These are phyloP conservation scores for Drosophila jambulina DNA, from an alignment of 1,140 invertebrate species.

Conservation along the genomic window DNA sequence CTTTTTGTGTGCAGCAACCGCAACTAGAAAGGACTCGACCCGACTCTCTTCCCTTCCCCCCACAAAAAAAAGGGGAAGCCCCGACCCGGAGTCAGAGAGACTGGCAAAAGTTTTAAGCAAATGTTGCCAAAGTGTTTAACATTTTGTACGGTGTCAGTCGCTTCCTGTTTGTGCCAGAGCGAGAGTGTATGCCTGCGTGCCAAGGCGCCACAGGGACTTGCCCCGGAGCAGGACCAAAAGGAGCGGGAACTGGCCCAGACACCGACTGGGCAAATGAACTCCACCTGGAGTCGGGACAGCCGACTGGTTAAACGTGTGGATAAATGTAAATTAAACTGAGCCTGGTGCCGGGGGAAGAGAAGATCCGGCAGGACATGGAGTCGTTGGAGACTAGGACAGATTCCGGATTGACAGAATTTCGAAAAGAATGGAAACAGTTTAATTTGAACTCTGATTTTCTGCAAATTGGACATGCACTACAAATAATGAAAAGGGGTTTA, in stretches of 20 bases:
- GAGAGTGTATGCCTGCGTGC: conserved; percentile 55
- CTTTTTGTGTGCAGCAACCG: conserved; percentile 77
- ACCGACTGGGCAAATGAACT: conserved; percentile 66
- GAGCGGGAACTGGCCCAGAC: conserved; percentile 21
- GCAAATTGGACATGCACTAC: conserved; percentile 17
- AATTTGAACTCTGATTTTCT: conserved; percentile 28
- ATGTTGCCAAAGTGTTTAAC: conserved; percentile 84
- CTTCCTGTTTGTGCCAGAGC: conserved; percentile 63
- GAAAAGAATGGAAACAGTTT: conserved; percentile 5
- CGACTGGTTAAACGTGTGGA: conserved; percentile 72
- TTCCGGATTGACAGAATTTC: conserved; percentile 31
- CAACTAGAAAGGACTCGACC: conserved; percentile 71
- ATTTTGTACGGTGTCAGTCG: conserved; percentile 84
- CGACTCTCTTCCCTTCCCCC: conserved; percentile 1
- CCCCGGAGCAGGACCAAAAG: conserved; percentile 20
- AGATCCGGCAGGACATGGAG: conserved; percentile 15
- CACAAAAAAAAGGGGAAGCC: not conserved
- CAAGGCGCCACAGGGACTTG: conserved; percentile 57
- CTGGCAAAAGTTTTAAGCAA: conserved; percentile 76
- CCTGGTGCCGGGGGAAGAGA: conserved; percentile 29
- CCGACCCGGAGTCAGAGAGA: conserved; percentile 6
- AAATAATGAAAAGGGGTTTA: not conserved
- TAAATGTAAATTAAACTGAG: conserved; percentile 84
- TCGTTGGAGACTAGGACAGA: conserved; percentile 33
- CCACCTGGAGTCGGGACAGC: conserved; percentile 50